These are phyloP conservation scores for Dolichallabes microphthalmus DNA, from an alignment of 2,113 vertebrate genomes.

Conservation along the genomic window DNA sequence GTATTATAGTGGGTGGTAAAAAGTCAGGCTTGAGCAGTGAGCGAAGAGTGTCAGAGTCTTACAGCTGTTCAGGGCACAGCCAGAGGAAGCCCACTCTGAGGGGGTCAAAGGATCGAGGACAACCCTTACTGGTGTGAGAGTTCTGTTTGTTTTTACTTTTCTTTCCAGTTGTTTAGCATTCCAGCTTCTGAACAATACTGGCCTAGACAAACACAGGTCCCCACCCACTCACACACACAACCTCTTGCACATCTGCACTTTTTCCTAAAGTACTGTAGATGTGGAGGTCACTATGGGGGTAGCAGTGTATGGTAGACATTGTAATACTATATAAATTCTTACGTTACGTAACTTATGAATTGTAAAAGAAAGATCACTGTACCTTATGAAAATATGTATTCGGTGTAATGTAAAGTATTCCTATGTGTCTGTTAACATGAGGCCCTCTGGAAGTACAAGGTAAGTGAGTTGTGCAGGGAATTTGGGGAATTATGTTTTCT, in stretches of 20 bases:
- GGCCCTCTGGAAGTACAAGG: not conserved
- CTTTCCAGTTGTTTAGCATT: slow-evolving; percentile 55
- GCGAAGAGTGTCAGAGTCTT: not conserved
- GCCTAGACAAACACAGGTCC: slow-evolving; percentile 45
- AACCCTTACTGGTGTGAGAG: slow-evolving; percentile 25
- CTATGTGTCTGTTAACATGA: not conserved
- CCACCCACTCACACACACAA: slow-evolving; percentile 44
- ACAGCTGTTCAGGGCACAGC: slow-evolving; percentile 37
- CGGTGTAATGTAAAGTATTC: not conserved
- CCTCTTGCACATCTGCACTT: slow-evolving; percentile 60
- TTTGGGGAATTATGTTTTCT: slow-evolving; percentile 46
- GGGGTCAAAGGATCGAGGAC: slow-evolving; percentile 33
- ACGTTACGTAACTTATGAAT: not conserved
- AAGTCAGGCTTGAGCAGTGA: not conserved
- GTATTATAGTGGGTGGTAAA: not conserved
- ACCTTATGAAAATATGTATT: slow-evolving; percentile 6
- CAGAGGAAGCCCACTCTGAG: slow-evolving; percentile 41
- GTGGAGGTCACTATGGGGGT: slow-evolving; percentile 5
- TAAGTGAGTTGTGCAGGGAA: slow-evolving; percentile 34
- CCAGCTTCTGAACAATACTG: slow-evolving; percentile 53
- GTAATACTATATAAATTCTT: slow-evolving; percentile 12
- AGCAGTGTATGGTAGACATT: not conserved
- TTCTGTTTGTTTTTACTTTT: slow-evolving; percentile 47
- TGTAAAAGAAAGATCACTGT: slow-evolving; percentile 1
- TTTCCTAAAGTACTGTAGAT: not conserved